Percentiles rank a stretch among this genome's conserved stretches.
These are phyloP conservation scores for Brachionus asplanchnoidis DNA, from an alignment of 1,140 invertebrate species.

Conservation along the genomic window DNA sequence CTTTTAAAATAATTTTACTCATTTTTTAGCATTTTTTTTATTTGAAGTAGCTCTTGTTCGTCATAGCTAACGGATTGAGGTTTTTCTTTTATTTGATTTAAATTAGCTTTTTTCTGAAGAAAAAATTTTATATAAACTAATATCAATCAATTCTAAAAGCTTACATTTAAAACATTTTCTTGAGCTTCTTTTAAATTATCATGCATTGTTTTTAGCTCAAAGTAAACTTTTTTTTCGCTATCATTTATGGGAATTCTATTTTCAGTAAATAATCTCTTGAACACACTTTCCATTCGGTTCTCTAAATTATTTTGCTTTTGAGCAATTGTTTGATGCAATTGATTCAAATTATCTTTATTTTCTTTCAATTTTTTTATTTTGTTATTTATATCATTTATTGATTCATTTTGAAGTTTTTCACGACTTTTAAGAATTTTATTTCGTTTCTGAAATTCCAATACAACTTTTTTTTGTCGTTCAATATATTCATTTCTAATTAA, in stretches of 20 bases:
- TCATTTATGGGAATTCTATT: background rate
- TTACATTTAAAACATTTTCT: background rate
- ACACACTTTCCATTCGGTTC: background rate
- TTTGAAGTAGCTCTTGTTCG: background rate
- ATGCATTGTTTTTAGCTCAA: background rate
- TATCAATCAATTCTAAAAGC: background rate
- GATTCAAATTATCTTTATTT: background rate
- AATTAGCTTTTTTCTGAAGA: background rate
- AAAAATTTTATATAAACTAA: background rate
- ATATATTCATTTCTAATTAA: slow-evolving; percentile 6
- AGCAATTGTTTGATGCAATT: background rate
- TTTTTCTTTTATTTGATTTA: background rate
- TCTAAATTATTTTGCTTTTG: background rate
- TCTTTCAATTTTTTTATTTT: background rate
- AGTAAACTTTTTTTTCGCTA: background rate
- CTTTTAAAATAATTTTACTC: background rate
- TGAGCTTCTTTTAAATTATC: background rate
- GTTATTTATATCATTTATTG: background rate
- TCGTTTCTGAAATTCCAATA: background rate
- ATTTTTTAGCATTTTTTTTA: slow-evolving; percentile 5
- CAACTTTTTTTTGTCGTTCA: slow-evolving; percentile 6
- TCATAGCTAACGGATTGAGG: background rate
- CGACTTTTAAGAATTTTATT: background rate
- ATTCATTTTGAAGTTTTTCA: slow-evolving; percentile 14
- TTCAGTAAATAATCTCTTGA: background rate